phyloP scores from a whole-genome alignment of 1,140 invertebrate genomes.

The Teleopsis dalmanni region DNA sequence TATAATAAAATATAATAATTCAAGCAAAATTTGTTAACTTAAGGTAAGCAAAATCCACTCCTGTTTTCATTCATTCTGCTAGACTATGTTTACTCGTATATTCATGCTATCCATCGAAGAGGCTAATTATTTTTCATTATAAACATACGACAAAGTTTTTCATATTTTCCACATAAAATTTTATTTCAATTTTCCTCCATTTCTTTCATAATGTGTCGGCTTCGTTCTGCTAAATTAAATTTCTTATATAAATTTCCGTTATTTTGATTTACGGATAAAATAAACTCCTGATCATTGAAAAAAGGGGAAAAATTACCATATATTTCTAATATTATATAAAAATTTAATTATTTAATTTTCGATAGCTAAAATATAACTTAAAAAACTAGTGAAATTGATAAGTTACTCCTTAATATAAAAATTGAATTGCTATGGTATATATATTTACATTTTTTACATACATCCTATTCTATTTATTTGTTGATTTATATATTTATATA shows the following conservation, averaged over 20 bases:
- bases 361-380: not conserved
- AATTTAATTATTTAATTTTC: not conserved
- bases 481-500: too few species aligned
- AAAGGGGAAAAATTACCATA: not conserved
- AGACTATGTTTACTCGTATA: too few species aligned
- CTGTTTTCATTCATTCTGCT: not conserved
- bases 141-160: conserved; percentile 11
- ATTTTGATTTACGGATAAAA: not conserved
- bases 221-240: conserved; percentile 12
- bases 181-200: not conserved
- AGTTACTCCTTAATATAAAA: not conserved
- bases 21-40: conserved; percentile 2
- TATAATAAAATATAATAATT: not conserved
- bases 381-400: not conserved
- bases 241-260: conserved; percentile 12
- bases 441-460: too few species aligned
- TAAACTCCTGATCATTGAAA: not conserved
- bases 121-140: conserved; percentile 11
- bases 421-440: not conserved
- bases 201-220: not conserved
- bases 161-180: not conserved
- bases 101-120: too few species aligned
- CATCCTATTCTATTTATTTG: too few species aligned
- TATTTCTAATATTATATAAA: not conserved
- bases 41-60: too few species aligned